Evolutionary conservation across 1,140 invertebrate species (phyloP), one percentile per base, ranked within the genome.

Genomic region (Drosophila saltans): DNA sequence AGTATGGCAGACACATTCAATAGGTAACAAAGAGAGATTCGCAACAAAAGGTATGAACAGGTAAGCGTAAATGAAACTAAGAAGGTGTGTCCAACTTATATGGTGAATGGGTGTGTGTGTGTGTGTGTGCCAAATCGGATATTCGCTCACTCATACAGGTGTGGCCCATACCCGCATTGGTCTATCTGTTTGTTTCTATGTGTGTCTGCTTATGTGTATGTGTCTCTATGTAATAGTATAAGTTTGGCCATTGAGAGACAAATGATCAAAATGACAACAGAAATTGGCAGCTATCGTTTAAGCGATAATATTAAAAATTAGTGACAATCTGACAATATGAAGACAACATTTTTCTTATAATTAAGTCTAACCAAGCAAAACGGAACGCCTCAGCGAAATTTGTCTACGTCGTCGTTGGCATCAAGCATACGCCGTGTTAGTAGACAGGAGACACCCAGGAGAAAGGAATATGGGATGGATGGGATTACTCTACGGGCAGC

Each of bases 291-390:
- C 79, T 63, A 72, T 64, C 73, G 81, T 90, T 62, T 90, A 90
- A 85, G 90, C 59, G 71, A 85, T 72, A 66, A 85, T 81, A 78
- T 90, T 81, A 68, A 73, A 88, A 75, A 84, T 84, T 90, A 81
- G 81, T 81, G 86, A 85, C 78, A 85, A 90, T 79, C 70, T 52
- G 45, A 52, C 45, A 52, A 76, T 74, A 90, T 90, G 78, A 90
- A 90, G 85, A 90, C 85, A 79, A 86, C 84, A 80, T 80, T 86
- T 71, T 52, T 80, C 73, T 73, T 82, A 85, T 91, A 91, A 91
- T 91, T 91, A 91, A 90, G 67, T 88, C 82, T 90, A 91, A 91
- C 90, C 85, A 91, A 84, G 85, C 90, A 89, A 59, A 66, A 72
- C 78, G 78, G 55, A 84, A 91, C 73, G 90, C 66, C 78, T 91